A percentile compares a stretch with the other conserved stretches of the same genome.
These are phyloP conservation scores for Natator depressus DNA, from an alignment of 2,113 vertebrate species.

Conservation along the genomic window DNA sequence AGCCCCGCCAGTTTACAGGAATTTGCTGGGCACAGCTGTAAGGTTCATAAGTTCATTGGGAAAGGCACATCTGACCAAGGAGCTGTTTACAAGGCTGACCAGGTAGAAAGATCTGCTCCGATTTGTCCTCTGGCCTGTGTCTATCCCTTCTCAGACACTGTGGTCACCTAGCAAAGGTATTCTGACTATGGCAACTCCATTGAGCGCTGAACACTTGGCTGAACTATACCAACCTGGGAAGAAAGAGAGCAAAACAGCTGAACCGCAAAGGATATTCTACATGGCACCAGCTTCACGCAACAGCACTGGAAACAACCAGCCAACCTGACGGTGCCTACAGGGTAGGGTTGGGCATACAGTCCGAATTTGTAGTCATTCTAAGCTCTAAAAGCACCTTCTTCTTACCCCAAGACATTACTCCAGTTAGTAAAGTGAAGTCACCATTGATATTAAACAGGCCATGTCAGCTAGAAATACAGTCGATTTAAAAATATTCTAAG, in stretches of 20 bases:
- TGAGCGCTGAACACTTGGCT: background rate
- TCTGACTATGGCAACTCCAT: background rate
- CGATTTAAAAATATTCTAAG: background rate
- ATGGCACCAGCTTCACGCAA: background rate
- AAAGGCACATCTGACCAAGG: background rate
- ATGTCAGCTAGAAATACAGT: background rate
- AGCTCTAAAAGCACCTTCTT: background rate
- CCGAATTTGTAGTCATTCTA: too few relatives aligned
- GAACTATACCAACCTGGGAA: background rate
- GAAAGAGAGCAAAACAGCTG: background rate
- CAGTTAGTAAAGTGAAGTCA: background rate
- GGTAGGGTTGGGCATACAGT: background rate
- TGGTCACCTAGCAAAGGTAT: background rate
- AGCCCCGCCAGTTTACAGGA: background rate
- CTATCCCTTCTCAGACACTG: background rate
- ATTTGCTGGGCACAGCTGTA: background rate
- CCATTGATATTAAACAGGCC: background rate
- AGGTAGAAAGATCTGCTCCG: background rate
- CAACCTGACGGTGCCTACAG: background rate
- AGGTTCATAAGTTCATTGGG: background rate
- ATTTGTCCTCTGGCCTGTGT: background rate
- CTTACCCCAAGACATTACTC: background rate
- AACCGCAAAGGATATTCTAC: background rate
- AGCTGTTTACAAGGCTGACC: background rate
- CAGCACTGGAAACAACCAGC: background rate